Base-by-base conservation (phyloP, 2,113 vertebrate genomes). In the Coptodon bakossiorum region DNA sequence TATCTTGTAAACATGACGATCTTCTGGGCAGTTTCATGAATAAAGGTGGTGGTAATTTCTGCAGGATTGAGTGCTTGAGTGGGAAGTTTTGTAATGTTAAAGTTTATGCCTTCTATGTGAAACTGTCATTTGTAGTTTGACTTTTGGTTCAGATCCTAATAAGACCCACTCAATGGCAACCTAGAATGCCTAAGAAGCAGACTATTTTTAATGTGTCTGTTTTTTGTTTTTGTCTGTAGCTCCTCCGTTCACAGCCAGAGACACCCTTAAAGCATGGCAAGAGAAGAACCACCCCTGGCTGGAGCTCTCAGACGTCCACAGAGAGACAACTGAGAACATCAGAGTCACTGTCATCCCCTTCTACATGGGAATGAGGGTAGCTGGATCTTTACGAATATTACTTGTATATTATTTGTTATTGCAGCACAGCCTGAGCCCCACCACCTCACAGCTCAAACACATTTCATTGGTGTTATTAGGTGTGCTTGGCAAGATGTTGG, bases 261-360 rank as follows among this genome's bases (percentile, higher is more conserved):
- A 99, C 88, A 99, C 98, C 0, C 94, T 99, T 82, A 97, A 97
- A 91, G 98, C 98, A 0, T 99, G 98, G 98, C 98, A 99, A 94
- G 98, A 99, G 94, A 99, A 99, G 96, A 99, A 99, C 94, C 98
- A 99, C 90, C 98, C 98, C 24, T 99, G 98, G 98, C 92, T 99
- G 78, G 98, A 99, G 96, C 97, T 99, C 14, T 99, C 98, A 0
- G 98, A 99, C 1, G 98, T 99, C 71, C 98, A 99, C 95, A 96
- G 98, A 40, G 98, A 99, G 94, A 99, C 98, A 43, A 99, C 98
- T 0, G 98, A 99, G 95, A 99, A 98, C 92, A 99, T 99, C 93
- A 96, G 98, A 0, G 98, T 99, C 93, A 99, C 98, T 0, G 98
- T 99, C 87, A 99, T 99, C 95, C 98, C 98, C 13, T 99, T 99